Evolutionary conservation across 2,888 invertebrate species (phyloP).

Genomic region (Celastrina argiolus): DNA sequence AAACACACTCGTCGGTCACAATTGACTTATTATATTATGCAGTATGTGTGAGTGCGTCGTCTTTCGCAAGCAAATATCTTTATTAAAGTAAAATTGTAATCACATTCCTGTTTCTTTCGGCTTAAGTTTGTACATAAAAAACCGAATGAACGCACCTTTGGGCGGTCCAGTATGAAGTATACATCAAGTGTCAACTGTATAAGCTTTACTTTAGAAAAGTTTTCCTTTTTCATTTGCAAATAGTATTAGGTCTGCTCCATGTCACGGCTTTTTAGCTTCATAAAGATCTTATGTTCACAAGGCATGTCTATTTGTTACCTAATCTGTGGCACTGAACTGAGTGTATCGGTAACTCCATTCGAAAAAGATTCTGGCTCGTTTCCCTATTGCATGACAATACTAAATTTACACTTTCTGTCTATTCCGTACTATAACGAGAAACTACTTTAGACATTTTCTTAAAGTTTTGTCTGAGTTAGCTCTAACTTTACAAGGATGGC

Average conservation of each 20-base stretch:
- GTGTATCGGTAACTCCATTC: constrained; percentile 13
- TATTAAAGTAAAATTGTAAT: too few species aligned
- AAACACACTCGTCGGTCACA: too few species aligned
- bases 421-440: background rate
- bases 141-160: too few species aligned
- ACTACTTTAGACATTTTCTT: background rate
- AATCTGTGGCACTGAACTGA: background rate
- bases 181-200: too few species aligned
- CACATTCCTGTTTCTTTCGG: too few species aligned
- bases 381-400: constrained; percentile 18
- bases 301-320: background rate
- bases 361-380: constrained; percentile 14
- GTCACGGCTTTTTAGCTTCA: background rate
- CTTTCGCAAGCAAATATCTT: too few species aligned
- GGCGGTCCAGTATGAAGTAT: too few species aligned
- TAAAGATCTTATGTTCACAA: background rate
- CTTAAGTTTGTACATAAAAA: too few species aligned
- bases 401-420: constrained; percentile 13
- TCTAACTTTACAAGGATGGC: background rate
- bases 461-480: constrained; percentile 1
- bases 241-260: background rate
- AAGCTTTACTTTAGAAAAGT: too few species aligned
- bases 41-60: too few species aligned
- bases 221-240: too few species aligned
- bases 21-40: too few species aligned